Conservation (phyloP, 2,113 vertebrate genomes). For the Chaetodon auriga region DNA sequence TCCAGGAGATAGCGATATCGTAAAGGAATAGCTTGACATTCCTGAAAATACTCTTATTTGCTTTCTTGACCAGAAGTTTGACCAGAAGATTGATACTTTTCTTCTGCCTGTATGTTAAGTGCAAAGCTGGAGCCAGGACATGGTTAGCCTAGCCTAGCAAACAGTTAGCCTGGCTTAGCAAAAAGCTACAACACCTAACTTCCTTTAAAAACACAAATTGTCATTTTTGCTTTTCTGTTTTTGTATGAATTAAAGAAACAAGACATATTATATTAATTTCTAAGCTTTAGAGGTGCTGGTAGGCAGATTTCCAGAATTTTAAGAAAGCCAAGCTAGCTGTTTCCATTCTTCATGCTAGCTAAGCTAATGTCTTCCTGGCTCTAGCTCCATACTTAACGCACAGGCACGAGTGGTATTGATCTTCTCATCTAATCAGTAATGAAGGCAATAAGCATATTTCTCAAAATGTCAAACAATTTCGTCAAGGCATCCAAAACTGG, state of each 20-base stretch:
- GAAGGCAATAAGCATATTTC: slow-evolving; percentile 4
- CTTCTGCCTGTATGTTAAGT: background rate
- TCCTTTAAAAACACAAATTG: background rate
- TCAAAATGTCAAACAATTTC: slow-evolving; percentile 19
- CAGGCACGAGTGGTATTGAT: background rate
- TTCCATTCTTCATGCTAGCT: background rate
- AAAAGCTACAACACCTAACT: background rate
- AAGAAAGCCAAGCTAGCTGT: background rate
- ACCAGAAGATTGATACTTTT: background rate
- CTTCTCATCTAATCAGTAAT: background rate
- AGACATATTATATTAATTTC: background rate
- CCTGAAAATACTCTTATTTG: background rate
- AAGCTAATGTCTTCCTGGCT: slow-evolving; percentile 1
- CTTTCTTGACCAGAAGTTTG: slow-evolving; percentile 3
- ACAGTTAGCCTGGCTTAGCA: background rate
- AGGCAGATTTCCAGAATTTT: background rate
- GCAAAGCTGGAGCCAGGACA: no score
- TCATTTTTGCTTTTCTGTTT: background rate
- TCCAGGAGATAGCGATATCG: background rate
- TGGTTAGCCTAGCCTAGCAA: background rate
- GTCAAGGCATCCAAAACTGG: slow-evolving; percentile 16
- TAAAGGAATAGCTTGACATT: slow-evolving; percentile 28
- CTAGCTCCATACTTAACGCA: background rate
- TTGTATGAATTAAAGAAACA: background rate
- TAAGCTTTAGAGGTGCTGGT: background rate